Evolutionary conservation across 2,797 vertebrate genomes (phyloP), one percentile per base, ranked within the genome.

Genomic region (Myotis vivesi): DNA sequence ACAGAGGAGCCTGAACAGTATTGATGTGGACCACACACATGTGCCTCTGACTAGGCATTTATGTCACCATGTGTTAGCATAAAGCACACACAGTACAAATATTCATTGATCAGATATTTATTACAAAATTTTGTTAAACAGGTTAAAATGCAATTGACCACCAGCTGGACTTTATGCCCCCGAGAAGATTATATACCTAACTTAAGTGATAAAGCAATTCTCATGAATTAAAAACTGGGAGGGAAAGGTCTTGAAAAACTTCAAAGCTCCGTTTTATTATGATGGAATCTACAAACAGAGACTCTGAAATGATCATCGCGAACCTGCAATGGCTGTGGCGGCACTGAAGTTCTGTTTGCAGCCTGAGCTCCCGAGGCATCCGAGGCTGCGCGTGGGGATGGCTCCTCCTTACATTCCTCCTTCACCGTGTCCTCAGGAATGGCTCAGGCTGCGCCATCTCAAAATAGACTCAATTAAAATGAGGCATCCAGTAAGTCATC

Each of bases 31-130:
- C 6, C 25, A 62, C 82, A 79, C 36, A 33, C 8, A 15, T 0
- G 0, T 1, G 1, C 71, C 33, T 79, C 87, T 88, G 81, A 59
- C 41, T 30, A 79, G 81, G 49, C 44, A 38, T 85, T 95, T 75
- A 12, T 91, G 76, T 86, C 62, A 59, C 33, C 33, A 59, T 2
- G 22, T 28, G 51, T 90, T 92, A 94, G 81, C 30, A 25, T 62
- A 49, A 62, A 57, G n/a, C 2, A n/a, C n/a, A 71, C 49, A 73
- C 66, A 92, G 46, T 83, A 80, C 88, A 92, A 77, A 89, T 91
- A 94, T 77, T 89, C 89, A 95, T 87, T 33, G 46, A 94, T 94
- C 71, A 79, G 75, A 87, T 89, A 91, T 90, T 96, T 96, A 95
- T 95, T 87, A 94, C n/a, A 41, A 93, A 91, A 89, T 84, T 90